These are phyloP conservation scores for Opisthocomus hoazin DNA, from an alignment of 2,113 vertebrate species.

Conservation along the genomic window DNA sequence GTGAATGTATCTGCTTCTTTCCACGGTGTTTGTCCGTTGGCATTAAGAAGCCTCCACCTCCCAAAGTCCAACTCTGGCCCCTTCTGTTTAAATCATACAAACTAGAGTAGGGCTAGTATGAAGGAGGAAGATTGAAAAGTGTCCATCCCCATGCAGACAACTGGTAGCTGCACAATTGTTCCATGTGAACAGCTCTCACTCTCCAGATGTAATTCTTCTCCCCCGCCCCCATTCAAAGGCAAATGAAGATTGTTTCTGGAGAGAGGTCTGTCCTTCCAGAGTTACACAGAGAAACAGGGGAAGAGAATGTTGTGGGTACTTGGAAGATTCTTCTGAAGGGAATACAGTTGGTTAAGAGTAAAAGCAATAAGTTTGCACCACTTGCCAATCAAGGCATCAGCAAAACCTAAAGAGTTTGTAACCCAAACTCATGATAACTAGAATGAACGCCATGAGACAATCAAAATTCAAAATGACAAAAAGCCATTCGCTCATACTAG, in stretches of 20 bases:
- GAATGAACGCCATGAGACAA: not conserved
- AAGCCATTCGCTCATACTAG: not conserved
- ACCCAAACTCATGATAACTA: not conserved
- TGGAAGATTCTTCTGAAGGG: not conserved
- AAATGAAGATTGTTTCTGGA: not conserved
- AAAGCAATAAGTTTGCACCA: not conserved
- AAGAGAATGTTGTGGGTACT: not conserved
- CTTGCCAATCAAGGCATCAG: not conserved
- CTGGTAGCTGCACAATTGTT: not conserved
- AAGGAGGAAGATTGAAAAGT: not conserved
- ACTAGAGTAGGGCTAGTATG: not conserved
- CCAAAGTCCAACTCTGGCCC: not conserved
- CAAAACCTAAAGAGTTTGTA: not conserved
- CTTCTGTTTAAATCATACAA: not conserved
- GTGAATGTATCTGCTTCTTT: not conserved
- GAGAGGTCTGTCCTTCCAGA: not conserved
- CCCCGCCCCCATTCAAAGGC: not conserved
- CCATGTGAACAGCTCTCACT: not conserved
- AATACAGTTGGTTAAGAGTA: not conserved
- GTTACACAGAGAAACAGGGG: not conserved
- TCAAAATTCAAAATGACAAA: constrained; percentile 2
- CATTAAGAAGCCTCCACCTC: not conserved
- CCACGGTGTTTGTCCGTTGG: not conserved
- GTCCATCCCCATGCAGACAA: not conserved
- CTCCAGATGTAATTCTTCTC: not conserved